Conservation (phyloP, 2,113 vertebrate genomes). For the Genyomyrus donnyi region DNA sequence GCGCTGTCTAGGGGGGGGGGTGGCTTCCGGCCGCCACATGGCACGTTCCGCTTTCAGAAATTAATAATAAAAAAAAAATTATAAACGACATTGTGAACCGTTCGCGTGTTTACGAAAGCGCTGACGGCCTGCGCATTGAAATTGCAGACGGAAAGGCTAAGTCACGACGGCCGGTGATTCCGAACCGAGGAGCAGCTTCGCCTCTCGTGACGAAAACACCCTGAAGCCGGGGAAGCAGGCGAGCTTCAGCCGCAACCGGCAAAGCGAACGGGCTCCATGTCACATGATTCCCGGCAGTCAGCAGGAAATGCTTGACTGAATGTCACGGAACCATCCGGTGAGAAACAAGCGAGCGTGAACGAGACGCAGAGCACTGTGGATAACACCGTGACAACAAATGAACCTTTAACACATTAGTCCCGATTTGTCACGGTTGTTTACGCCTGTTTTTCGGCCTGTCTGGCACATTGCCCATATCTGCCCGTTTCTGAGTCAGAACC, state of each 20-base stretch:
- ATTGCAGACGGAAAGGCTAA: neutral
- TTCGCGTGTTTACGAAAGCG: neutral
- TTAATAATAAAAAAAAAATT: neutral
- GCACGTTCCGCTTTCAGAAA: neutral
- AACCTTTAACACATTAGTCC: constrained; percentile 1
- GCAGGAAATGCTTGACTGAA: neutral
- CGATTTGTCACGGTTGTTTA: neutral
- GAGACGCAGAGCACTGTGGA: neutral
- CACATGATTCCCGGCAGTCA: neutral
- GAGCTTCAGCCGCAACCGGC: neutral
- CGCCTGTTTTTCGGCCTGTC: neutral
- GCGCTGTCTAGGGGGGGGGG: neutral
- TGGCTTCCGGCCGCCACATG: constrained; percentile 10
- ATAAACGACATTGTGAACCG: neutral
- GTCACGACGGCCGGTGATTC: too few relatives aligned
- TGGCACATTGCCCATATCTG: neutral
- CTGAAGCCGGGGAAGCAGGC: neutral
- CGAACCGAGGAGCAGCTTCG: neutral
- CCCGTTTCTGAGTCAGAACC: neutral
- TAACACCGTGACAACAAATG: neutral
- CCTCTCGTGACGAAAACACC: neutral
- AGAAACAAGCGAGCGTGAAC: neutral
- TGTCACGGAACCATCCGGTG: neutral
- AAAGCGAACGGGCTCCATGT: neutral
- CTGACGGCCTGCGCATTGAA: neutral